phyloP scores from a whole-genome alignment of 2,888 invertebrate species.

The Hypsopygia costalis region DNA sequence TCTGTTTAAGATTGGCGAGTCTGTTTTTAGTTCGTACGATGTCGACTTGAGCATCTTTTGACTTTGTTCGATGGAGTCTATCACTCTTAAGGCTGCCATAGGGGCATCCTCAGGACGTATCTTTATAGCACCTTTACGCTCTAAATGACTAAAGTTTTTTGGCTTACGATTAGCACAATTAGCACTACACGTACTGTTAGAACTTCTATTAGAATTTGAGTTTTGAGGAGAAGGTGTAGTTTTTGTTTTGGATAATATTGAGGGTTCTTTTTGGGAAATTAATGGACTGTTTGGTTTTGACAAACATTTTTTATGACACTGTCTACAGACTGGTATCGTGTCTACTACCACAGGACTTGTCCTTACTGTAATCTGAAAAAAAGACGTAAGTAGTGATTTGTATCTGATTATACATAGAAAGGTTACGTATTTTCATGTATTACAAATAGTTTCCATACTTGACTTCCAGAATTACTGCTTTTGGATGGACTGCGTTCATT shows the following conservation, averaged over 20 bases:
- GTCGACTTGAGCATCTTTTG: slow-evolving; percentile 74
- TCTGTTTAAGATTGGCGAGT: slow-evolving; percentile 59
- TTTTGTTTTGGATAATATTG: slow-evolving; percentile 50
- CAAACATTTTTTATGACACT: slow-evolving; percentile 89
- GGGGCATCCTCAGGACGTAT: slow-evolving; percentile 73
- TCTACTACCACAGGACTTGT: slow-evolving; percentile 88
- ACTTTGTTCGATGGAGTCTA: slow-evolving; percentile 74
- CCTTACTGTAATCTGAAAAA: slow-evolving; percentile 86
- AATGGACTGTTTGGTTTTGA: slow-evolving; percentile 78
- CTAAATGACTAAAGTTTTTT: slow-evolving; percentile 60
- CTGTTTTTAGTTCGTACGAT: slow-evolving; percentile 70
- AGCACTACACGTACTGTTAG: slow-evolving; percentile 61
- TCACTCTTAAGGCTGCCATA: slow-evolving; percentile 66
- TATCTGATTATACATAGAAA: not conserved
- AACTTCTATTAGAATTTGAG: slow-evolving; percentile 61
- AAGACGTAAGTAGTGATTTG: not conserved
- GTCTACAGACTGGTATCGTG: slow-evolving; percentile 86
- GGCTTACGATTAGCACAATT: slow-evolving; percentile 62
- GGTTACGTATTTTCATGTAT: not conserved
- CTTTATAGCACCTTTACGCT: slow-evolving; percentile 72
- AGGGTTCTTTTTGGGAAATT: slow-evolving; percentile 66
- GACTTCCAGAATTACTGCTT: slow-evolving; percentile 89
- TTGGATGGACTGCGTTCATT: slow-evolving; percentile 85
- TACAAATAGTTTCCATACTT: slow-evolving; percentile 67
- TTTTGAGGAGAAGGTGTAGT: slow-evolving; percentile 62